These are phyloP conservation scores for Mycetomoellerius zeteki DNA, from an alignment of 1,140 invertebrate genomes.

Conservation along the genomic window DNA sequence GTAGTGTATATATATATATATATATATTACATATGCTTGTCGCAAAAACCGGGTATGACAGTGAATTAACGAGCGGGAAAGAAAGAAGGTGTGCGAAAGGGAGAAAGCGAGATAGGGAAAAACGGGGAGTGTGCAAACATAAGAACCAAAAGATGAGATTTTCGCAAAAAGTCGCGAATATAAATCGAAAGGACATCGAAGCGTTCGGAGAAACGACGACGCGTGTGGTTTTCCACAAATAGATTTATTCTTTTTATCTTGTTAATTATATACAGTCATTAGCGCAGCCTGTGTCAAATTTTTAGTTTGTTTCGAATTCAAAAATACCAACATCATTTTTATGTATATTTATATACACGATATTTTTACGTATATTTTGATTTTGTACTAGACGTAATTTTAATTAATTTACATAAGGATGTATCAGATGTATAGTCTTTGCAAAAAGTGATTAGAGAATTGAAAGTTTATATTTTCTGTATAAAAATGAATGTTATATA, in stretches of 20 bases:
- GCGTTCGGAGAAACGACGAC: slow-evolving; percentile 48
- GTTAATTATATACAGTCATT: not conserved
- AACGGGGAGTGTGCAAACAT: not conserved
- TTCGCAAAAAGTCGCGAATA: not conserved
- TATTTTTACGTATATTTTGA: not conserved
- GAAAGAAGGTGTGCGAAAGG: not conserved
- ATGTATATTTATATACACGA: not conserved
- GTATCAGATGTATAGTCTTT: no score
- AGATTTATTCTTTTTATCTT: not conserved
- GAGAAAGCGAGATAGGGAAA: not conserved
- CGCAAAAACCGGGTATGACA: slow-evolving; percentile 48
- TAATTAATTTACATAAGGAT: not conserved
- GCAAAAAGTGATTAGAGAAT: no score
- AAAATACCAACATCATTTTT: not conserved
- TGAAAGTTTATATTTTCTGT: no score
- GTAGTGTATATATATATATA: slow-evolving; percentile 66
- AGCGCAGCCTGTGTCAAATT: not conserved
- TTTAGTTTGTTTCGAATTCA: not conserved
- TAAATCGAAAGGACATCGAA: not conserved
- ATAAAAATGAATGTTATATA: no score
- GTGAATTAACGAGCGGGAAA: slow-evolving; percentile 29
- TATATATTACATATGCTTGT: slow-evolving; percentile 67
- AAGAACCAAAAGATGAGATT: not conserved
- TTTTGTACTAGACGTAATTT: not conserved
- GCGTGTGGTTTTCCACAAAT: not conserved